Evolutionary conservation across 2,797 vertebrate genomes (phyloP), one percentile per base, ranked within the genome.

Genomic region (Urocyon cinereoargenteus): DNA sequence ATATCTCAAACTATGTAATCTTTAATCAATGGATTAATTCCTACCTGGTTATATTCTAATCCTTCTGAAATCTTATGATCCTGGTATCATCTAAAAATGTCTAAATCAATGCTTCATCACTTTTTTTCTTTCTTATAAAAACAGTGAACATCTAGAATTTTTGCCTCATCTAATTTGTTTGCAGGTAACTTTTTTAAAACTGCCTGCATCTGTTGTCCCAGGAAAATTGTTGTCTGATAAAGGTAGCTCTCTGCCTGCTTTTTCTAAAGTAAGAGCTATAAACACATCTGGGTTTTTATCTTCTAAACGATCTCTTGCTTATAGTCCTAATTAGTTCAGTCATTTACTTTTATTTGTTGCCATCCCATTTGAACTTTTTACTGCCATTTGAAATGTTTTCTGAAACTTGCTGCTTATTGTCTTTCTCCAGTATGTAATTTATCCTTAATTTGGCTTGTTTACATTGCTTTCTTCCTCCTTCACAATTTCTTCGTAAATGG

Each of bases 281-380:
- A 90, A 91, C 86, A 96, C 96, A 97, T 98, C 91, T 96, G 96
- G 55, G 70, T 92, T 96, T 97, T 97, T 97, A 96, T 89, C 98
- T 97, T 92, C 93, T 85, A 95, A 98, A 87, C 53, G 97, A 92
- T 90, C 87, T 77, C 86, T 96, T 97, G 91, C 62, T 96, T 97
- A 66, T 86, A 77, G 53, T 97, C 86, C 89, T 97, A 98, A 98
- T 94, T 96, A 98, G 90, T 86, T 51, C 78, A 97, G 53, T 73
- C 55, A 97, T 96, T 97, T 97, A 40, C 36, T 64, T 78, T 96
- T 77, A 68, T 95, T 88, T 66, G 28, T 96, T 95, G 36, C 72
- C 51, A 94, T 87, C 92, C 4, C 94, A 96, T 96, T 94, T 94
- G 87, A 92, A 94, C 34, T 91, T 68, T 86, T 92, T 93, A 82